Conservation (phyloP, 2,888 invertebrate species). For the Hyposoter dolosus region DNA sequence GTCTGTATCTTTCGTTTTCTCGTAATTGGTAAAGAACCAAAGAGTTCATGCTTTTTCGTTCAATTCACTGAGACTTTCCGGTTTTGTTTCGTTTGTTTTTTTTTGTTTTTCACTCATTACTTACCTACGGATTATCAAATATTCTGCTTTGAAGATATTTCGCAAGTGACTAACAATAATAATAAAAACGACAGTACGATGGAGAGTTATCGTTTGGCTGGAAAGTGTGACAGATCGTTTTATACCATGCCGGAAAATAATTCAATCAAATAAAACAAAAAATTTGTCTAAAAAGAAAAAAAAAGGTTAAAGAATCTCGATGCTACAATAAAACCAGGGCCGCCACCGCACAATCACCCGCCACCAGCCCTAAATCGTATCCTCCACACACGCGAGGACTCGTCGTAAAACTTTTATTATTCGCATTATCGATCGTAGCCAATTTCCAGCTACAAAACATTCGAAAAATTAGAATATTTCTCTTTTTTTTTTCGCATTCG, state of each 20-base stretch:
- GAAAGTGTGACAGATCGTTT: conserved; percentile 59
- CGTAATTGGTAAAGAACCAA: conserved; percentile 32
- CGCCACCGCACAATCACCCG: conserved; percentile 64
- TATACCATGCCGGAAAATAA: conserved; percentile 50
- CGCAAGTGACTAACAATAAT: neutral
- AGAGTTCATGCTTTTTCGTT: conserved; percentile 45
- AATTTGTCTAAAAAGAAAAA: neutral
- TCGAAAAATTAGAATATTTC: conserved; percentile 21
- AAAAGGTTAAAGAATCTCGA: conserved; percentile 25
- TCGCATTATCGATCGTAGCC: conserved; percentile 22
- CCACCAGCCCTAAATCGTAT: conserved; percentile 58
- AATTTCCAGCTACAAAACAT: conserved; percentile 13
- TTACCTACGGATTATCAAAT: conserved; percentile 57
- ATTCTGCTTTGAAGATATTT: conserved; percentile 48
- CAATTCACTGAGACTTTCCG: conserved; percentile 34
- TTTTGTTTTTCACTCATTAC: conserved; percentile 40
- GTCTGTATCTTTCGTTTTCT: conserved; percentile 44
- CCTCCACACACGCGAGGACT: conserved; percentile 16
- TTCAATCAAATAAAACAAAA: neutral
- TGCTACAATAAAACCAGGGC: conserved; percentile 54
- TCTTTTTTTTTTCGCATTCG: conserved; percentile 44
- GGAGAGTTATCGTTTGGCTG: conserved; percentile 60
- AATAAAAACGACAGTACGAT: conserved; percentile 31
- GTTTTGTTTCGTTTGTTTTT: neutral
- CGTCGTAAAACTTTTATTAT: neutral